Conservation (phyloP, 2,888 invertebrate species). For the Drosophila borealis region DNA sequence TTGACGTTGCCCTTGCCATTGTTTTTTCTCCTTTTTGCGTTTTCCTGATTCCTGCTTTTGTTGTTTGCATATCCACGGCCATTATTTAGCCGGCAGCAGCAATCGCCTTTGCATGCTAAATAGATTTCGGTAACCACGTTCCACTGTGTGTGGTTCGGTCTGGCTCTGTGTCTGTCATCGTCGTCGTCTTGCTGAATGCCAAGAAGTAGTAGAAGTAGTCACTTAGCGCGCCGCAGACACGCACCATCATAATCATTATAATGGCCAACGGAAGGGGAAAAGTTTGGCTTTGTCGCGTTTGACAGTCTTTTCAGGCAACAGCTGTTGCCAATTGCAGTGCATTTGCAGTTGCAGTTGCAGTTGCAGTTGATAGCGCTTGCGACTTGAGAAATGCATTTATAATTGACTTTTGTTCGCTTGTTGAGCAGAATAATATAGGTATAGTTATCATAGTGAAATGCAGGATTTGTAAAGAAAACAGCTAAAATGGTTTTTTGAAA, state of each 20-base stretch:
- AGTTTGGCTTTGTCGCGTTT: conserved; percentile 19
- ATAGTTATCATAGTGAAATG: not conserved
- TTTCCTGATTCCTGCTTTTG: conserved; percentile 12
- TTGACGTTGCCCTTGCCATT: conserved; percentile 23
- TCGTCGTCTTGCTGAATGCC: conserved; percentile 24
- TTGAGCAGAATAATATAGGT: not conserved
- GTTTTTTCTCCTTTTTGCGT: conserved; percentile 1
- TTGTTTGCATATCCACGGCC: conserved; percentile 20
- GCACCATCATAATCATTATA: conserved; percentile 37
- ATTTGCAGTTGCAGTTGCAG: conserved; percentile 25
- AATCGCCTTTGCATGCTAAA: conserved; percentile 65
- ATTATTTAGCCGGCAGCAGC: conserved; percentile 29
- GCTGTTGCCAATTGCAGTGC: conserved; percentile 47
- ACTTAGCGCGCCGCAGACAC: conserved; percentile 38
- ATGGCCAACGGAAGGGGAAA: conserved; percentile 19
- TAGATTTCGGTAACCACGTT: conserved; percentile 46
- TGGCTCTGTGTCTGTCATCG: conserved; percentile 23
- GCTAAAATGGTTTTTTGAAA: not conserved
- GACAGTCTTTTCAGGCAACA: conserved; percentile 38
- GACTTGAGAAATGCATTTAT: conserved; percentile 26
- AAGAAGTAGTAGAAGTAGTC: conserved; percentile 37
- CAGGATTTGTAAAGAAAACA: not conserved
- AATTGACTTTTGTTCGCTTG: conserved; percentile 38
- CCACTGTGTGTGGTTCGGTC: conserved; percentile 8
- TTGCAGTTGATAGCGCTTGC: conserved; percentile 19